Evolutionary conservation across 1,140 invertebrate genomes (phyloP).

Genomic region (Stenopsyche tienmushanensis): DNA sequence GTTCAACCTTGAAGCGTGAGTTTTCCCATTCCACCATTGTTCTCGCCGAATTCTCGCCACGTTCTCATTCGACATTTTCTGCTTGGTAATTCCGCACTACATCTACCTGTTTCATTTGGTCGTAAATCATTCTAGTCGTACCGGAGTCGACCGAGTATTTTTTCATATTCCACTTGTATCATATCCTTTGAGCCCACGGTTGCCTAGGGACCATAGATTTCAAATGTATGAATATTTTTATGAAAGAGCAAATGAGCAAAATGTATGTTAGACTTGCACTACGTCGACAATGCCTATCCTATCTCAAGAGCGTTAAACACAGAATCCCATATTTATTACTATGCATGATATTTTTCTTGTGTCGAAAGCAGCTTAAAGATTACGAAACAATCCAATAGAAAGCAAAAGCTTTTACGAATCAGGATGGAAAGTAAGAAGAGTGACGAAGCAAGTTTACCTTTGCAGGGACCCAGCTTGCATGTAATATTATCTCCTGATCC

Average conservation of each 20-base stretch:
- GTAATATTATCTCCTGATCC: background rate
- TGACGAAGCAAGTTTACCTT: background rate
- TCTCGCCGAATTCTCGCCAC: slow-evolving; percentile 3
- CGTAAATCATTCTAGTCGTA: slow-evolving; percentile 9
- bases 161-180: background rate
- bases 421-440: background rate
- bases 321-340: no score
- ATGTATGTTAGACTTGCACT: no score
- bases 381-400: background rate
- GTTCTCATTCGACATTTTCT: slow-evolving; percentile 1
- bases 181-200: no score
- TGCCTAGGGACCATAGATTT: background rate
- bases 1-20: background rate
- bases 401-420: background rate
- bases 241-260: background rate
- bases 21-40: background rate
- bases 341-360: no score
- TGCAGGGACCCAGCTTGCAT: background rate
- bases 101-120: slow-evolving; percentile 15
- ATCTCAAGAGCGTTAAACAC: no score
- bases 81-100: slow-evolving; percentile 9
- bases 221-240: background rate
- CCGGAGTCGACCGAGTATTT: background rate
- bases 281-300: no score
- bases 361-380: no score